A percentile compares a stretch with the other conserved stretches of the same genome.
Evolutionary conservation across 2,797 vertebrate genomes (phyloP).

Genomic region (Syngnathus acus): DNA sequence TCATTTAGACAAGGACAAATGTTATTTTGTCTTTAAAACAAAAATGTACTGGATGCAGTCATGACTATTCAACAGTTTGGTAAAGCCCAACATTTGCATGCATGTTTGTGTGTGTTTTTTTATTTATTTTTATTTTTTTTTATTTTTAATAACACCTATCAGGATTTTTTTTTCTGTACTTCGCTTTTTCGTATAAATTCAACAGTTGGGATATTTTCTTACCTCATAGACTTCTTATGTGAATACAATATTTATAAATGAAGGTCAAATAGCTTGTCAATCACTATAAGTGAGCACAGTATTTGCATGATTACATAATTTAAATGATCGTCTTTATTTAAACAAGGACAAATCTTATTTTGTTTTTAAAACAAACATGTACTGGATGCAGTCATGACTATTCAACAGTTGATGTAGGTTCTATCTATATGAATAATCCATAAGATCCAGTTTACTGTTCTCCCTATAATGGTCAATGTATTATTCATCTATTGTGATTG

Average conservation of each 20-base stretch:
- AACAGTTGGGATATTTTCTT: background rate
- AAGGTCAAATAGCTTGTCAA: background rate
- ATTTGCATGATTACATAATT: background rate
- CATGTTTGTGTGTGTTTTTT: background rate
- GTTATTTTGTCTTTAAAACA: background rate
- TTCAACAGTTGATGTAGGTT: background rate
- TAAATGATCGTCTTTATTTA: background rate
- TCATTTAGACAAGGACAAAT: background rate
- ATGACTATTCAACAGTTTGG: background rate
- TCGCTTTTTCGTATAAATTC: too few relatives aligned
- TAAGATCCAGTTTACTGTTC: constrained; percentile 3
- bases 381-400: background rate
- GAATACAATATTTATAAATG: background rate
- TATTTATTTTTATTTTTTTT: background rate
- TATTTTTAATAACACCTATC: too few relatives aligned
- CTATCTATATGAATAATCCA: constrained; percentile 23
- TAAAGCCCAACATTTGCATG: background rate
- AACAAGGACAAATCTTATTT: background rate
- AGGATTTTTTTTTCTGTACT: too few relatives aligned
- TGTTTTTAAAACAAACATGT: background rate
- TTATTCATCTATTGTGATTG: constrained; percentile 5
- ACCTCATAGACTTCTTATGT: too few relatives aligned
- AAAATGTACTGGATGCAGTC: background rate
- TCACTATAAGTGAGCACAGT: background rate
- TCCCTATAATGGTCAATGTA: background rate